phyloP scores from a whole-genome alignment of 2,797 vertebrate genomes.

The Hirundo rustica region DNA sequence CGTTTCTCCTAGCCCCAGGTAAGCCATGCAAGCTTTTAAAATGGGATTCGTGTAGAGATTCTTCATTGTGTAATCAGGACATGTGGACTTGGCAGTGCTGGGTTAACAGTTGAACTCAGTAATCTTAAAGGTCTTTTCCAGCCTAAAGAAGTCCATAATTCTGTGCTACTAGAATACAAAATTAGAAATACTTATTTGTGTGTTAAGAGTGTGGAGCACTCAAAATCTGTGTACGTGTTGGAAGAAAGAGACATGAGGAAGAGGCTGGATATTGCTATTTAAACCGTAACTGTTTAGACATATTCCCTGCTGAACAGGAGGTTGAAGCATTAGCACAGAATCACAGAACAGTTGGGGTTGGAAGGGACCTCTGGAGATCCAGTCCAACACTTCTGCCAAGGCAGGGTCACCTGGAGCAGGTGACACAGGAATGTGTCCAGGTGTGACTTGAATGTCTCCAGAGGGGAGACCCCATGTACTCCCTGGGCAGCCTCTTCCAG shows the following conservation, averaged over 20 bases:
- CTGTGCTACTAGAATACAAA: neutral
- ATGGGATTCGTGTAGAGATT: neutral
- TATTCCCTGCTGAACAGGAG: neutral
- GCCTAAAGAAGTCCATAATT: neutral
- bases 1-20: neutral
- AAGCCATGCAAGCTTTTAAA: neutral
- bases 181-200: neutral
- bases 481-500: neutral
- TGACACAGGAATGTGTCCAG: neutral
- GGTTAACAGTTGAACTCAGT: neutral
- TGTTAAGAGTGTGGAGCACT: neutral
- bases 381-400: neutral
- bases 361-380: neutral
- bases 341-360: neutral
- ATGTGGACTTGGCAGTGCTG: neutral
- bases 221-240: rapidly evolving
- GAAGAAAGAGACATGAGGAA: neutral
- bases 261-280: neutral
- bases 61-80: neutral
- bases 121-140: neutral
- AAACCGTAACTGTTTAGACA: neutral
- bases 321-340: neutral
- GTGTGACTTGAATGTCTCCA: neutral
- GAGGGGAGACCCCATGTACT: neutral
- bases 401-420: neutral